Evolutionary conservation across 2,797 vertebrate species (phyloP), one percentile per base, ranked within the genome.

Genomic region (Scarus forsteni): DNA sequence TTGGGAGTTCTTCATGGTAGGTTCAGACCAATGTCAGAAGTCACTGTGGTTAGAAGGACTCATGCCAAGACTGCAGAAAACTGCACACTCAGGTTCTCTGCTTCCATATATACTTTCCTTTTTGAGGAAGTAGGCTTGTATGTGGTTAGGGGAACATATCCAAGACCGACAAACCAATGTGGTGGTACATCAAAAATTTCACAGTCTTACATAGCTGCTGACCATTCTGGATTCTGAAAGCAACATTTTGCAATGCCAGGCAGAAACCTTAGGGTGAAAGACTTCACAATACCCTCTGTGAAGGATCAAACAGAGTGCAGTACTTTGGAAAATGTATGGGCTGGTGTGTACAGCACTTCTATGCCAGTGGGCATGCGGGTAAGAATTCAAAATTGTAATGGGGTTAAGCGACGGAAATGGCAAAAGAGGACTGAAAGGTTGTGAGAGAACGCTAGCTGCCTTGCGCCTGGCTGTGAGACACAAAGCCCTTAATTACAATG

Each of bases 401-500:
- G 64, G 76, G 88, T 76, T 76, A 81, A 79, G 50, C 5, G 7
- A 27, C 40, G 46, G 34, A 13, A 55, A 59, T 36, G 36, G 57
- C 44, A 38, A 69, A 19, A n/a, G 36, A 76, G 73, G 69, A 70
- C 59, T 57, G 4, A 39, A 59, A 68, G 49, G 60, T 39, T 62
- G 72, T 27, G 67, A 76, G 73, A 68, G 75, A 68, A 56, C 70
- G 80, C 71, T 77, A 77, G 60, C 66, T 50, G 64, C 86, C 83
- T 85, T 82, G 84, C 67, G 83, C 76, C 78, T 75, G 68, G 74
- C 81, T 88, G 70, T 73, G 84, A 87, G 85, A 90, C 87, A 85
- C 88, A 89, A 88, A 92, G 84, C 73, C 88, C 86, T 89, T 95
- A 93, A 93, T 94, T 93, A 93, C 90, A 89, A 82, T 83, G 80